These are phyloP conservation scores for Pavo muticus DNA, from an alignment of 2,113 vertebrate genomes.

Conservation along the genomic window DNA sequence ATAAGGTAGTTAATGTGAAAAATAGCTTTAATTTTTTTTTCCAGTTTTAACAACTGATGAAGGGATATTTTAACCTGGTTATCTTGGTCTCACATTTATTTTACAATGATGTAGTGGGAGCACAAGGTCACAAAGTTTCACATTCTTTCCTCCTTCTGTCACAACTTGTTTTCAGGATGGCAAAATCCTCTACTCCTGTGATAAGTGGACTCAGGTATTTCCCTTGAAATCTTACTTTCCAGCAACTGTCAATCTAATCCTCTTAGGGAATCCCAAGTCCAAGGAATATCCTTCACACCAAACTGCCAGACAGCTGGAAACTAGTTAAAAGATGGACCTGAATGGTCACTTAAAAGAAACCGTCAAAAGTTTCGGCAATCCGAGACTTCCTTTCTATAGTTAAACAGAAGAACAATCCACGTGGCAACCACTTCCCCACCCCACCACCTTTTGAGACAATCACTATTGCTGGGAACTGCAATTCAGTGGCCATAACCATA, in stretches of 20 bases:
- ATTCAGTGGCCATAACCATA: background rate
- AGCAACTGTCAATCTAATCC: background rate
- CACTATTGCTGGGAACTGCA: background rate
- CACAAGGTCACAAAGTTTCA: conserved; percentile 59
- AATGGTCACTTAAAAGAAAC: background rate
- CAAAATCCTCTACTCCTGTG: conserved; percentile 34
- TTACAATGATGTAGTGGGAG: background rate
- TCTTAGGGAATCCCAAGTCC: background rate
- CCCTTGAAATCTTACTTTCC: background rate
- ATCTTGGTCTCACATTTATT: conserved; percentile 22
- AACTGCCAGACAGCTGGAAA: background rate
- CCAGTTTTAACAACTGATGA: background rate
- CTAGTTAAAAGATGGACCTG: background rate
- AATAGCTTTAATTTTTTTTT: background rate
- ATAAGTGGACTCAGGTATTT: conserved; percentile 25
- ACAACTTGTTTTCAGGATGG: conserved; percentile 46
- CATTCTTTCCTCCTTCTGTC: conserved; percentile 56
- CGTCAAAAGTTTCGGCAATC: background rate
- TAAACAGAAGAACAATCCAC: background rate
- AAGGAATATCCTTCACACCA: background rate
- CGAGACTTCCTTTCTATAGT: background rate
- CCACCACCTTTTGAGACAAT: background rate
- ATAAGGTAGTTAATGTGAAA: background rate
- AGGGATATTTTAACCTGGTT: background rate
- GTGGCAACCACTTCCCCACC: background rate